These are phyloP conservation scores for Gari tellinella DNA, from an alignment of 2,888 invertebrate species.

Conservation along the genomic window DNA sequence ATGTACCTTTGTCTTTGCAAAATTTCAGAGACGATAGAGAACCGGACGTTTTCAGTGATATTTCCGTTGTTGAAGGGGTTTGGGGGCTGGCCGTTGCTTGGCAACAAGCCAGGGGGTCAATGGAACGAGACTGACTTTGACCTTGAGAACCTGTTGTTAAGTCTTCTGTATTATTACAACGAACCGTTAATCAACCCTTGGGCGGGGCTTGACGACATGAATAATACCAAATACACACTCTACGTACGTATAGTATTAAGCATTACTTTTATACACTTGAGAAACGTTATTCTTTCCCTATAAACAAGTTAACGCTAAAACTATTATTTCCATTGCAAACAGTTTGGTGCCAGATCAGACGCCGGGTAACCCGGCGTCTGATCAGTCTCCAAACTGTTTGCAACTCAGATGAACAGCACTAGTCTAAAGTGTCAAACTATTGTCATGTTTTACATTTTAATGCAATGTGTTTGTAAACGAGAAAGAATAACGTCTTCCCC, in stretches of 20 bases:
- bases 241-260: constrained; percentile 88
- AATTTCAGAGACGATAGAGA: constrained; percentile 88
- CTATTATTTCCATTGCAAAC: no score
- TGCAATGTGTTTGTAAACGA: no score
- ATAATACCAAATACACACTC: constrained; percentile 93
- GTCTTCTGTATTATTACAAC: constrained; percentile 89
- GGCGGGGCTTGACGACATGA: constrained; percentile 95
- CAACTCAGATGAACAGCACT: no score
- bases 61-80: constrained; percentile 87
- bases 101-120: constrained; percentile 38
- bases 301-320: no score
- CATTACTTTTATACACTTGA: no score
- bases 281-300: no score
- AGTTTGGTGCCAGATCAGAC: no score
- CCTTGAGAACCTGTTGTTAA: constrained; percentile 86
- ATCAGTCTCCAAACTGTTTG: no score
- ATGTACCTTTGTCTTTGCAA: not conserved
- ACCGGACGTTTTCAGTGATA: constrained; percentile 86
- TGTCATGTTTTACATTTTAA: no score
- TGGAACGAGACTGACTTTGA: constrained; percentile 88
- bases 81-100: constrained; percentile 93
- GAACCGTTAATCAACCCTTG: constrained; percentile 68
- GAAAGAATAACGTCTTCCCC: no score
- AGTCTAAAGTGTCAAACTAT: no score
- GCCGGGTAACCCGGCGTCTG: no score